Evolutionary conservation across 92 coral and sea anemone species (phyloP).

Genomic region (Epizoanthus ramosus): DNA sequence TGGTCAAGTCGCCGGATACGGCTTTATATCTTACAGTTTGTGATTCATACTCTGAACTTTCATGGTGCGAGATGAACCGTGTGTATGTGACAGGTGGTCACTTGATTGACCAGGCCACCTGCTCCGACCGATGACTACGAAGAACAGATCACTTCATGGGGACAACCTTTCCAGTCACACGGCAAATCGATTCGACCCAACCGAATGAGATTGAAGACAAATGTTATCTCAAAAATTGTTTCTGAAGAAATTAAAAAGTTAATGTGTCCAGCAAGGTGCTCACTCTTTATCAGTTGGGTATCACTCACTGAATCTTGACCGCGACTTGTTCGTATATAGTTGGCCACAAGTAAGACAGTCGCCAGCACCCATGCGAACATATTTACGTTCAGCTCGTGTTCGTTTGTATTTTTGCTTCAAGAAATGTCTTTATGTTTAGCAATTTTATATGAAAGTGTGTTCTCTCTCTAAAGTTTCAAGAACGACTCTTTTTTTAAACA

Average conservation of each 20-base stretch:
- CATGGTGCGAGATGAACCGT: background rate
- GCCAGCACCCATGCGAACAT: background rate
- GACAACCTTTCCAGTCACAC: background rate
- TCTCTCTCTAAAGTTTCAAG: background rate
- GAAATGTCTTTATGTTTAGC: no score
- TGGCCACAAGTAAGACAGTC: background rate
- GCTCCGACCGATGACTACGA: background rate
- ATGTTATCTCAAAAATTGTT: background rate
- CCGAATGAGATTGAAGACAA: background rate
- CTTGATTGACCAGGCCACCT: slow-evolving; percentile 6
- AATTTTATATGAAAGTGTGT: no score
- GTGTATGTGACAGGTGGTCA: slow-evolving; percentile 1
- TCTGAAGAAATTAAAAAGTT: background rate
- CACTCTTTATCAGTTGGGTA: background rate
- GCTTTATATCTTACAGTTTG: background rate
- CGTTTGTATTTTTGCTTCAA: background rate
- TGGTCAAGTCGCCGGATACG: background rate
- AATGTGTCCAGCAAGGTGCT: background rate
- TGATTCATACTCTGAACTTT: background rate
- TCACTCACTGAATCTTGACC: background rate
- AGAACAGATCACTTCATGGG: background rate
- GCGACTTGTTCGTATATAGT: background rate
- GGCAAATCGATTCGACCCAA: background rate
- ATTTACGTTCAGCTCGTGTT: background rate
- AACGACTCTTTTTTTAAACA: background rate